Conservation (phyloP, 2,888 invertebrate genomes). For the Argyresthia albistria region DNA sequence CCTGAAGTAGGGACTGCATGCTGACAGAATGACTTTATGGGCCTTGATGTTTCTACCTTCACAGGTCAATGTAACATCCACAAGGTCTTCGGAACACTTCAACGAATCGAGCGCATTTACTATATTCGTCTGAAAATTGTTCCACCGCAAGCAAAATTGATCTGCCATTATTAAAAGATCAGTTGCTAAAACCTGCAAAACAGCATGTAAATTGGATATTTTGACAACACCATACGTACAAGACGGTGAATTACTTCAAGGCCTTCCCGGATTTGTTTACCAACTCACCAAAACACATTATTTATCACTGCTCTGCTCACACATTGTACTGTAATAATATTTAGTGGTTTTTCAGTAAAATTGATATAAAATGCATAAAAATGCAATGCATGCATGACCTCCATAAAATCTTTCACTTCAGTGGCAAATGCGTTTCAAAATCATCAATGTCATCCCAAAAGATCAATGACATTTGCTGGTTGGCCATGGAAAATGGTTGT, state of each 20-base stretch:
- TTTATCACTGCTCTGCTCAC: neutral
- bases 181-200: neutral
- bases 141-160: slow-evolving; percentile 83
- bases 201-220: neutral
- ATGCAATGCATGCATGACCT: slow-evolving; percentile 70
- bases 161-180: slow-evolving; percentile 57
- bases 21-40: slow-evolving; percentile 82
- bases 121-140: slow-evolving; percentile 80
- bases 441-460: neutral
- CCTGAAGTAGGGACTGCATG: slow-evolving; percentile 83
- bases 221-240: neutral
- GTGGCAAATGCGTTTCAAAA: neutral
- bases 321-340: too few relatives aligned
- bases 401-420: slow-evolving; percentile 54
- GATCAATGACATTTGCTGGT: neutral
- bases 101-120: slow-evolving; percentile 79
- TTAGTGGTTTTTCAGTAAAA: neutral
- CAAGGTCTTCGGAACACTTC: slow-evolving; percentile 78
- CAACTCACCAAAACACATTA: neutral
- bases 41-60: slow-evolving; percentile 81
- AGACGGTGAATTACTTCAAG: neutral
- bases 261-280: neutral
- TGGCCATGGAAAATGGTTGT: neutral
- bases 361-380: slow-evolving; percentile 47
- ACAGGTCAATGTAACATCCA: slow-evolving; percentile 81